These are phyloP conservation scores for Drosophila guanche DNA, from an alignment of 1,140 invertebrate genomes.

Conservation along the genomic window DNA sequence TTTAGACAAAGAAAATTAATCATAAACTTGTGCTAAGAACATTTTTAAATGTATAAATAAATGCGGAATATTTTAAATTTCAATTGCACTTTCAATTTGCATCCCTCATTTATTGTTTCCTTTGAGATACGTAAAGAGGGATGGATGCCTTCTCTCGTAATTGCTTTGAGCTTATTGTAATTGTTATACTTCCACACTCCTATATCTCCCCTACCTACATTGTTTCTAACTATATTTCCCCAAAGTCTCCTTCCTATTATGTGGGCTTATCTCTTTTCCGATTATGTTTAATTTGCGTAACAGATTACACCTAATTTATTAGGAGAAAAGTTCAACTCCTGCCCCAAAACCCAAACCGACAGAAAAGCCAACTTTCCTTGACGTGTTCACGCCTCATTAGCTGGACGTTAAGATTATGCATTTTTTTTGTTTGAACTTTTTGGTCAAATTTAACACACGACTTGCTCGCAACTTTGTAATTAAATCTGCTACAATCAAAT, in stretches of 20 bases:
- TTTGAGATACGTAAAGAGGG: background rate
- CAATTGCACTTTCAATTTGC: background rate
- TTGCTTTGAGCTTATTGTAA: too few relatives aligned
- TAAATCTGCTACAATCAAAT: slow-evolving; percentile 62
- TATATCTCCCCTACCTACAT: too few relatives aligned
- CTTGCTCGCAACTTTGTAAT: slow-evolving; percentile 56
- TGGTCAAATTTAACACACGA: slow-evolving; percentile 54
- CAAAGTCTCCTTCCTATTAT: background rate
- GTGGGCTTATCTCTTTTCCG: slow-evolving; percentile 7
- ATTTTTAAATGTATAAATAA: slow-evolving; percentile 67
- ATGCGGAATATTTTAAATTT: slow-evolving; percentile 53
- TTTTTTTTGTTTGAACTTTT: slow-evolving; percentile 49
- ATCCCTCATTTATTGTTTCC: background rate
- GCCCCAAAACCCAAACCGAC: background rate
- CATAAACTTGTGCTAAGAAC: slow-evolving; percentile 30
- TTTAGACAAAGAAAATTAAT: slow-evolving; percentile 43
- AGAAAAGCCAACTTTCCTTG: background rate
- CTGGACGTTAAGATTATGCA: slow-evolving; percentile 52
- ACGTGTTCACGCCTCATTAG: slow-evolving; percentile 56
- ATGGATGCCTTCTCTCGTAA: background rate
- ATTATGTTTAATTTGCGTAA: slow-evolving; percentile 49
- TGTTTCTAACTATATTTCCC: slow-evolving; percentile 4
- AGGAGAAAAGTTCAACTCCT: slow-evolving; percentile 32
- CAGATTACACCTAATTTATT: slow-evolving; percentile 63
- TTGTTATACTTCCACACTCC: too few relatives aligned